Evolutionary conservation across 2,888 invertebrate species (phyloP).

Genomic region (Opisthograptis luteolata): DNA sequence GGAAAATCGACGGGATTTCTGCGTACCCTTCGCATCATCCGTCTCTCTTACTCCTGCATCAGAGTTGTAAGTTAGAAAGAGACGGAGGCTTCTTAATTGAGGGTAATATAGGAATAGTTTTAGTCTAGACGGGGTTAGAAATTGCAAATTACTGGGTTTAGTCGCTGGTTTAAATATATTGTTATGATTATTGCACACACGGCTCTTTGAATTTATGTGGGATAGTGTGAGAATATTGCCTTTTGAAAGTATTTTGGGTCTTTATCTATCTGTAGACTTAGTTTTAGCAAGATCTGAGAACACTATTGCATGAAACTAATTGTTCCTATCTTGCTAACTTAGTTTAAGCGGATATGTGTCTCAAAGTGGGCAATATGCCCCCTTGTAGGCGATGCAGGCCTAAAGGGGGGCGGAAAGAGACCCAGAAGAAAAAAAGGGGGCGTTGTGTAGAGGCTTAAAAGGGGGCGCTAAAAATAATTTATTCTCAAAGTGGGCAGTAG

Average conservation of each 20-base stretch:
- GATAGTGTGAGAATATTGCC: conserved; percentile 36
- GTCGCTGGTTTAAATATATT: conserved; percentile 65
- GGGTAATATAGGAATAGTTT: conserved; percentile 77
- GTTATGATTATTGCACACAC: conserved; percentile 57
- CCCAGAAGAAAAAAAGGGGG: too few species aligned
- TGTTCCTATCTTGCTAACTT: too few species aligned
- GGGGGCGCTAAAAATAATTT: too few species aligned
- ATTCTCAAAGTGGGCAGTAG: too few species aligned
- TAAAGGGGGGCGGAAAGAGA: too few species aligned
- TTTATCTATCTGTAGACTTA: background rate
- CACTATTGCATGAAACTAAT: too few species aligned
- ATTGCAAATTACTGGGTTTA: conserved; percentile 71
- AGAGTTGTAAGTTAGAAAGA: conserved; percentile 41
- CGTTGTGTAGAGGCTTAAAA: too few species aligned
- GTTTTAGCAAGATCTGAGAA: background rate
- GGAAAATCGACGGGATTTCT: conserved; percentile 77
- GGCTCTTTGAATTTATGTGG: conserved; percentile 64
- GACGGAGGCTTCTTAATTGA: conserved; percentile 60
- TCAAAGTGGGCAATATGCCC: too few species aligned
- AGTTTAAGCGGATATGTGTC: too few species aligned
- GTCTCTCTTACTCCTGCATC: conserved; percentile 45
- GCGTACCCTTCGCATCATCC: conserved; percentile 54
- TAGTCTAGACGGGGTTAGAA: conserved; percentile 77
- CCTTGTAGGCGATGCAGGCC: too few species aligned
- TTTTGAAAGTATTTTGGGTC: conserved; percentile 20